phyloP scores from a whole-genome alignment of 1,140 invertebrate species.

The Eupeodes corollae region DNA sequence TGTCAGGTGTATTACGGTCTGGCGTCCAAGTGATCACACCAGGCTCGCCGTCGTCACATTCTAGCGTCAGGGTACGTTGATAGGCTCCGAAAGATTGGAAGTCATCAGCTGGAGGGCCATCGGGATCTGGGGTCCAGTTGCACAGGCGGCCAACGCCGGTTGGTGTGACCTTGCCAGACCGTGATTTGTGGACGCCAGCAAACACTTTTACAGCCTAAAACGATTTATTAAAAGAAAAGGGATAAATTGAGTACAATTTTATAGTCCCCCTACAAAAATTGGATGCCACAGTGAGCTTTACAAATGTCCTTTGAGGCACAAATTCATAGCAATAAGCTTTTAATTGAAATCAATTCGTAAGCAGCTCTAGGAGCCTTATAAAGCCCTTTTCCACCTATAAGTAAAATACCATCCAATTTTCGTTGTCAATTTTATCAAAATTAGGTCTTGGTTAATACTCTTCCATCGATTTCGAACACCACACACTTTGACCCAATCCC shows the following conservation, averaged over 20 bases:
- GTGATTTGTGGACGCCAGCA: slow-evolving; percentile 58
- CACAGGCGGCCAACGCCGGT: slow-evolving; percentile 70
- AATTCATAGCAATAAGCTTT: too few species aligned
- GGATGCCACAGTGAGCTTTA: too few species aligned
- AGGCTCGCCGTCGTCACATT: slow-evolving; percentile 73
- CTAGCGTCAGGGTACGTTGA: slow-evolving; percentile 67
- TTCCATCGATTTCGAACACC: too few species aligned
- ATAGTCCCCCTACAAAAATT: neutral
- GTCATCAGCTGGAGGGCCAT: slow-evolving; percentile 61
- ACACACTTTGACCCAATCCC: too few species aligned
- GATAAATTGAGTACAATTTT: neutral
- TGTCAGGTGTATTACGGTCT: slow-evolving; percentile 74
- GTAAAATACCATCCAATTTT: too few species aligned
- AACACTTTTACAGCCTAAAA: slow-evolving; percentile 65
- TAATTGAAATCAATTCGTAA: too few species aligned
- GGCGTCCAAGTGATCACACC: slow-evolving; percentile 81
- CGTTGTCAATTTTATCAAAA: too few species aligned
- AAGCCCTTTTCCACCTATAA: too few species aligned
- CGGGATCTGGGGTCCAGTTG: slow-evolving; percentile 68
- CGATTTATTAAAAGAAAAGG: neutral
- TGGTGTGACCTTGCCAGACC: slow-evolving; percentile 53
- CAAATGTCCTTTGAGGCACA: too few species aligned
- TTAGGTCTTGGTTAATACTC: too few species aligned
- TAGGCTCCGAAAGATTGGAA: slow-evolving; percentile 80
- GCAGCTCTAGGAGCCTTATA: too few species aligned